A percentile compares a stretch with the other conserved stretches of the same genome.
Conservation (phyloP, 2,113 vertebrate genomes). For the Colaptes auratus region DNA sequence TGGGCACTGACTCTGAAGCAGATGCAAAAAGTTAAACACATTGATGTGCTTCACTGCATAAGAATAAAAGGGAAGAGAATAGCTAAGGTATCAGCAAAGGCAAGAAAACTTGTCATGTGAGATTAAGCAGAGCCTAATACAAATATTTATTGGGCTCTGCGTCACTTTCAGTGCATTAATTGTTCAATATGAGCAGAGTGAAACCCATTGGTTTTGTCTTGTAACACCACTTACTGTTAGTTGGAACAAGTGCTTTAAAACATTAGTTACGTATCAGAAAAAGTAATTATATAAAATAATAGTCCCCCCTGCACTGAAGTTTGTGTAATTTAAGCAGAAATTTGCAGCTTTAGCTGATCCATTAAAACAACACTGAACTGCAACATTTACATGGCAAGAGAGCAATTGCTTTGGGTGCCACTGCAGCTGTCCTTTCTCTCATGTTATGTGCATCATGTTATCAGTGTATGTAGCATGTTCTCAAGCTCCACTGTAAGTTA, state of each 20-base stretch:
- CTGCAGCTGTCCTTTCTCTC: conserved; percentile 35
- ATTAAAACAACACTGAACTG: not conserved
- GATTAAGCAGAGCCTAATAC: not conserved
- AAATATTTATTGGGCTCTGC: not conserved
- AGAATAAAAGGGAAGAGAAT: not conserved
- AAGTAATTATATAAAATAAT: conserved; percentile 40
- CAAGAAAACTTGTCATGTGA: not conserved
- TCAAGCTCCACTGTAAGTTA: conserved; percentile 12
- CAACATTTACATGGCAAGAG: not conserved
- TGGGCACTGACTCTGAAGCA: conserved; percentile 7
- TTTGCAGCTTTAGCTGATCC: not conserved
- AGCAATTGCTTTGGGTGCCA: conserved; percentile 40
- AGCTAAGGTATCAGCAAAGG: not conserved
- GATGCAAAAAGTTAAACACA: conserved; percentile 27
- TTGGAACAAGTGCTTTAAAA: conserved; percentile 20
- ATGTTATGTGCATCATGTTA: conserved; percentile 42
- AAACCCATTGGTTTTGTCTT: not conserved
- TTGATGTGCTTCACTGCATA: not conserved
- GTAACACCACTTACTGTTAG: not conserved
- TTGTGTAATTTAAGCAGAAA: conserved; percentile 24
- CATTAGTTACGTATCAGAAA: conserved; percentile 44
- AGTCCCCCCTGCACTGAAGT: not conserved
- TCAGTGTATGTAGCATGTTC: not conserved
- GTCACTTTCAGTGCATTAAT: not conserved
- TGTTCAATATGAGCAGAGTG: not conserved